phyloP scores from a whole-genome alignment of 2,888 invertebrate species.

The Bhutanitis thaidina region DNA sequence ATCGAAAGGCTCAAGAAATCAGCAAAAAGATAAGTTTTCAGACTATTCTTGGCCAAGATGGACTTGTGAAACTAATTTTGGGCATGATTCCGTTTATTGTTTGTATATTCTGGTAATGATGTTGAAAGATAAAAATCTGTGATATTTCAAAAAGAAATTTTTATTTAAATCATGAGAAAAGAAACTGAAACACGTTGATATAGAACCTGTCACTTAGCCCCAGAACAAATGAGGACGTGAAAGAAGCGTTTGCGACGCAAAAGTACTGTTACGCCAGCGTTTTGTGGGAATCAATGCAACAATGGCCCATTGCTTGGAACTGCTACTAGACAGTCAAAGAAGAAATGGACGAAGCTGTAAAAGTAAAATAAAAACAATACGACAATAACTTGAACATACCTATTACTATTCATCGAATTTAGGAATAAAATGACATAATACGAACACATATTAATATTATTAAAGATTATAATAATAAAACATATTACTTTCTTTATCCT shows the following conservation, averaged over 20 bases:
- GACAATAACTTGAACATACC: neutral
- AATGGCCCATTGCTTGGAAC: constrained; percentile 46
- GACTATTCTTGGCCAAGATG: no score
- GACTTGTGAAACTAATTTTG: no score
- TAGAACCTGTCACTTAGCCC: neutral
- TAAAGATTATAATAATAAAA: no score
- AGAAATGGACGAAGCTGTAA: constrained; percentile 7
- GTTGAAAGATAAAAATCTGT: no score
- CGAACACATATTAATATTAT: no score
- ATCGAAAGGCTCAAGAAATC: no score
- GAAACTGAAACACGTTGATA: constrained; percentile 4
- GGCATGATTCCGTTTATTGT: no score
- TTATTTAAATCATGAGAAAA: constrained; percentile 1
- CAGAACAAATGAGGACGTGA: constrained; percentile 9
- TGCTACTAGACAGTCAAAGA: constrained; percentile 26
- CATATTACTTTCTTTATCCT: no score
- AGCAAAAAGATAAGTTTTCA: no score
- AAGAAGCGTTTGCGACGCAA: constrained; percentile 6
- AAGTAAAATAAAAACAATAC: neutral
- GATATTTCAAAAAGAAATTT: no score
- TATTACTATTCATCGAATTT: neutral
- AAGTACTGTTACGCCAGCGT: constrained; percentile 35
- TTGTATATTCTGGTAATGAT: no score
- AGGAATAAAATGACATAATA: neutral
- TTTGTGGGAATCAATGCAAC: constrained; percentile 46